Conservation (phyloP, 2,113 vertebrate genomes). For the Calyptomena viridis region DNA sequence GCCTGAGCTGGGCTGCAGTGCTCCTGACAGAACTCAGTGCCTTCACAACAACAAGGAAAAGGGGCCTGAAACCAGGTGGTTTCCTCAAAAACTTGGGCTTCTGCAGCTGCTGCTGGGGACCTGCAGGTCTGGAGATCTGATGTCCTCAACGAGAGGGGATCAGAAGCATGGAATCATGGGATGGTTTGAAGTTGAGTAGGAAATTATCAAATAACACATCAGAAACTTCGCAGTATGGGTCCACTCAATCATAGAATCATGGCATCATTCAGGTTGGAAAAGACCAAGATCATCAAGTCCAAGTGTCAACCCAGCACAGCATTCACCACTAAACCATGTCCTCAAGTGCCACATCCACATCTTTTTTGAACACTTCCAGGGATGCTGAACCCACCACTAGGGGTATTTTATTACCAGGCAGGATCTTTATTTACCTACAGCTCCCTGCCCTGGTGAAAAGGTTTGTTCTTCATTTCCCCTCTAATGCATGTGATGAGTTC, state of each 20-base stretch:
- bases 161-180: neutral
- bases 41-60: neutral
- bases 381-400: neutral
- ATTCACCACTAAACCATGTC: neutral
- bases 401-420: neutral
- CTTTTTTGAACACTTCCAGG: neutral
- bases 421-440: neutral
- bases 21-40: neutral
- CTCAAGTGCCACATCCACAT: neutral
- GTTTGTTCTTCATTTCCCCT: neutral
- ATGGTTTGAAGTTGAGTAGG: neutral
- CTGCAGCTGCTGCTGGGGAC: neutral
- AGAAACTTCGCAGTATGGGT: neutral
- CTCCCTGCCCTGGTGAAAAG: neutral
- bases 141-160: accelerated
- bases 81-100: neutral
- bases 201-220: neutral
- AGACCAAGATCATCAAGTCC: neutral
- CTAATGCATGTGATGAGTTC: neutral
- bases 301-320: neutral
- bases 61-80: neutral
- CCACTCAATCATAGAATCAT: neutral
- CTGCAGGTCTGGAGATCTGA: neutral
- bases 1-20: neutral
- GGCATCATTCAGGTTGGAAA: neutral